Conservation (phyloP, 2,113 vertebrate species). For the Coryphaenoides rupestris region DNA sequence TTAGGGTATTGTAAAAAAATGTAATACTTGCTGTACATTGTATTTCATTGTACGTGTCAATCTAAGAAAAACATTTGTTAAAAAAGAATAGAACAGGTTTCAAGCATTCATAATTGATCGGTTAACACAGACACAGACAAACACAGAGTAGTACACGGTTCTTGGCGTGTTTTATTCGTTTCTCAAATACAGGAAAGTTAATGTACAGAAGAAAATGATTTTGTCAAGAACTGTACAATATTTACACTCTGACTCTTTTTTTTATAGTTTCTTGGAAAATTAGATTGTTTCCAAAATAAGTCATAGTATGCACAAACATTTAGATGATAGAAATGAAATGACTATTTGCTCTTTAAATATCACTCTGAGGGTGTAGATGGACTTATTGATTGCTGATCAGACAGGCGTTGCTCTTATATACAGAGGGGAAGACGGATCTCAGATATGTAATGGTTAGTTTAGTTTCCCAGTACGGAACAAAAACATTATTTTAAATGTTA, state of each 20-base stretch:
- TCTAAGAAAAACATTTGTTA: too few relatives aligned
- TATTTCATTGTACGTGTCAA: too few relatives aligned
- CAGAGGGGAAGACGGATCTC: slow-evolving; percentile 67
- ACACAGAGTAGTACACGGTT: slow-evolving; percentile 39
- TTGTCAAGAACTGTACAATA: slow-evolving; percentile 82
- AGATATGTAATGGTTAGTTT: slow-evolving; percentile 66
- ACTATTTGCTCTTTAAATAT: slow-evolving; percentile 79
- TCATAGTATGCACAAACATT: slow-evolving; percentile 78
- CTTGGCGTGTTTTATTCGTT: slow-evolving; percentile 80
- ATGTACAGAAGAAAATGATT: slow-evolving; percentile 78
- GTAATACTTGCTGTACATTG: too few relatives aligned
- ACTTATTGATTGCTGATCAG: background rate
- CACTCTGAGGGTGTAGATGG: slow-evolving; percentile 63
- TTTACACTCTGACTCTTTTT: slow-evolving; percentile 73
- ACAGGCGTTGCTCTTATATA: slow-evolving; percentile 51
- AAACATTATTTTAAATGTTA: slow-evolving; percentile 61
- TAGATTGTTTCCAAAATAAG: slow-evolving; percentile 81
- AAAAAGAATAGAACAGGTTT: too few relatives aligned
- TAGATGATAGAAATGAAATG: slow-evolving; percentile 79
- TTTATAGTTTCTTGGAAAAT: slow-evolving; percentile 72
- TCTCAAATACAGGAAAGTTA: slow-evolving; percentile 82
- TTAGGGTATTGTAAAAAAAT: too few relatives aligned
- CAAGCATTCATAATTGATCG: too few relatives aligned
- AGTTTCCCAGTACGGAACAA: slow-evolving; percentile 44
- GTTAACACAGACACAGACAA: slow-evolving; percentile 9